These are phyloP conservation scores for Anomalospiza imberbis DNA, from an alignment of 2,797 vertebrate genomes.

Conservation along the genomic window DNA sequence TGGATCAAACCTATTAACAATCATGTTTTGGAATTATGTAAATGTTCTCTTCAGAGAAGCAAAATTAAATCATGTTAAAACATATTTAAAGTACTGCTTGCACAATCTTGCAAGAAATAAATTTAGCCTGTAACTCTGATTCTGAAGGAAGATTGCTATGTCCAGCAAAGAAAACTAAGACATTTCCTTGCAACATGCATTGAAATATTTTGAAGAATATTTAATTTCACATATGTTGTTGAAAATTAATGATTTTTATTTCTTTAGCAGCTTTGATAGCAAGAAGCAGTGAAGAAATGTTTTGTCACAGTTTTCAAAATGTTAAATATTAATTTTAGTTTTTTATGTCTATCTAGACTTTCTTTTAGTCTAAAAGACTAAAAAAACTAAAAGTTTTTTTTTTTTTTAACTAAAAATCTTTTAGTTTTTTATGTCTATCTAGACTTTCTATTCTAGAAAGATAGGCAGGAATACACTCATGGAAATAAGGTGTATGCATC, in stretches of 20 bases:
- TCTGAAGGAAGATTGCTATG: background rate
- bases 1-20: background rate
- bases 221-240: background rate
- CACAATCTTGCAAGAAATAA: background rate
- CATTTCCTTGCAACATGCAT: background rate
- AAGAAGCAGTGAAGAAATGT: background rate
- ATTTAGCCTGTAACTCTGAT: background rate
- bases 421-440: background rate
- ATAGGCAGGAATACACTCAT: background rate
- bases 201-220: background rate
- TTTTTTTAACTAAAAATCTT: too few relatives aligned
- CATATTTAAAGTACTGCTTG: background rate
- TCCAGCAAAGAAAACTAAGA: background rate
- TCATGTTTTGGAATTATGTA: background rate
- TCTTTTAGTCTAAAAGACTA: too few relatives aligned
- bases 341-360: background rate
- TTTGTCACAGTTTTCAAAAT: background rate
- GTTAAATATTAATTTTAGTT: background rate
- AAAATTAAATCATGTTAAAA: background rate
- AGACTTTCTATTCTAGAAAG: background rate
- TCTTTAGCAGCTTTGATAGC: background rate
- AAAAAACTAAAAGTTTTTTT: too few relatives aligned
- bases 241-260: background rate
- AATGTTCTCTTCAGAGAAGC: background rate
- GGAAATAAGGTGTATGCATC: background rate